Percentiles rank a stretch among this genome's conserved stretches.
These are phyloP conservation scores for Oostethus manadensis DNA, from an alignment of 2,113 vertebrate species.

Conservation along the genomic window DNA sequence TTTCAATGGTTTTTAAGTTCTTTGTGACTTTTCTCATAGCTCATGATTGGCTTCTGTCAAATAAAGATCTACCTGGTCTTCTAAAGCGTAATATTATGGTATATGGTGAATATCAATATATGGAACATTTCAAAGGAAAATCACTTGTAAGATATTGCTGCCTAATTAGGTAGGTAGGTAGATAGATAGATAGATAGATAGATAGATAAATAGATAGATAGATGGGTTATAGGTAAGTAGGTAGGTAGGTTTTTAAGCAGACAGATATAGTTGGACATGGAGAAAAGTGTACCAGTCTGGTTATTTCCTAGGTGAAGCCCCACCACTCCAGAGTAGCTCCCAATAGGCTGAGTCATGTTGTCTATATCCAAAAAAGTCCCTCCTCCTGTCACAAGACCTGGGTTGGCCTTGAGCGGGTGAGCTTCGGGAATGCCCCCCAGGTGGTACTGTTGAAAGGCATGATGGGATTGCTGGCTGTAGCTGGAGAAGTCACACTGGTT, in stretches of 20 bases:
- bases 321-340: conserved; percentile 61
- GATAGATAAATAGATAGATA: too few species aligned
- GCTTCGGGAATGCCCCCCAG: conserved; percentile 44
- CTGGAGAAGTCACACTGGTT: conserved; percentile 47
- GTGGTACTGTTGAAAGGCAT: conserved; percentile 56
- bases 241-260: too few species aligned
- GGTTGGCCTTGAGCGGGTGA: conserved; percentile 46
- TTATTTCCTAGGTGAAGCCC: conserved; percentile 63
- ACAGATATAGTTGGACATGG: too few species aligned
- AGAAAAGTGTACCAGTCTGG: conserved; percentile 67
- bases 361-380: conserved; percentile 61
- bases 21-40: too few species aligned
- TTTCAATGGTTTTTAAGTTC: too few species aligned
- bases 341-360: conserved; percentile 44
- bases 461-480: conserved; percentile 60
- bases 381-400: conserved; percentile 49
- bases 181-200: too few species aligned
- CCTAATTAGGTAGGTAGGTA: neutral
- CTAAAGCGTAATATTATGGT: too few species aligned
- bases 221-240: too few species aligned
- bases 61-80: too few species aligned
- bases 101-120: too few species aligned
- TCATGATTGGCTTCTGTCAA: too few species aligned
- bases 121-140: neutral
- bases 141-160: neutral